phyloP scores from a whole-genome alignment of 2,797 vertebrate species.

The Anolis apletophallus region DNA sequence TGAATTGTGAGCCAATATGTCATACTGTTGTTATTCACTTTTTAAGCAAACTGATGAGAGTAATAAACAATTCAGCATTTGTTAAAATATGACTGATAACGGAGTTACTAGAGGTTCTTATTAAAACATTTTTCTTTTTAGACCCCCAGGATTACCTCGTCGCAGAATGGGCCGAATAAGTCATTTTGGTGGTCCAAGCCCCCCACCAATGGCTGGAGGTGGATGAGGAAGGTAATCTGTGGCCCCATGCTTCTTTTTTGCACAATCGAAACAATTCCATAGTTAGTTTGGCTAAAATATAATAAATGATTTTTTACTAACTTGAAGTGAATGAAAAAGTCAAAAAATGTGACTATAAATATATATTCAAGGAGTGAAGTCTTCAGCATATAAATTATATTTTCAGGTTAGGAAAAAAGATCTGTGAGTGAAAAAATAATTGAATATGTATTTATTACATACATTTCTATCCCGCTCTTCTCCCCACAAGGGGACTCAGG shows the following conservation, averaged over 20 bases:
- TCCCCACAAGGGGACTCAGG: too few species aligned
- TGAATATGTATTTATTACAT: too few species aligned
- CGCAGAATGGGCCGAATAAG: slow-evolving; percentile 92
- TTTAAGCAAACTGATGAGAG: neutral
- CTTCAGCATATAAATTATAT: neutral
- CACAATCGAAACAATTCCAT: neutral
- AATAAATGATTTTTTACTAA: neutral
- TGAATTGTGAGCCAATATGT: neutral
- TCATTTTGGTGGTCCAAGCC: slow-evolving; percentile 86
- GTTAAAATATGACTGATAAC: neutral
- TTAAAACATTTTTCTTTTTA: slow-evolving; percentile 64
- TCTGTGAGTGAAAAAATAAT: neutral
- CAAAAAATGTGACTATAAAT: neutral
- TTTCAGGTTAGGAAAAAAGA: neutral
- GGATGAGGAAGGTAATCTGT: slow-evolving; percentile 96
- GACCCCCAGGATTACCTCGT: slow-evolving; percentile 90
- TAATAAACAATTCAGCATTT: neutral
- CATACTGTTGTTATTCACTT: neutral
- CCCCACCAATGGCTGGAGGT: slow-evolving; percentile 95
- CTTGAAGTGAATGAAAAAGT: neutral
- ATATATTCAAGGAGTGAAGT: neutral
- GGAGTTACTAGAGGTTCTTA: neutral
- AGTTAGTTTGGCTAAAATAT: neutral
- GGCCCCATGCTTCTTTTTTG: slow-evolving; percentile 28
- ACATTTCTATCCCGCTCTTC: too few species aligned